Evolutionary conservation across 2,888 invertebrate species (phyloP).

Genomic region (Acrobasis consociella): DNA sequence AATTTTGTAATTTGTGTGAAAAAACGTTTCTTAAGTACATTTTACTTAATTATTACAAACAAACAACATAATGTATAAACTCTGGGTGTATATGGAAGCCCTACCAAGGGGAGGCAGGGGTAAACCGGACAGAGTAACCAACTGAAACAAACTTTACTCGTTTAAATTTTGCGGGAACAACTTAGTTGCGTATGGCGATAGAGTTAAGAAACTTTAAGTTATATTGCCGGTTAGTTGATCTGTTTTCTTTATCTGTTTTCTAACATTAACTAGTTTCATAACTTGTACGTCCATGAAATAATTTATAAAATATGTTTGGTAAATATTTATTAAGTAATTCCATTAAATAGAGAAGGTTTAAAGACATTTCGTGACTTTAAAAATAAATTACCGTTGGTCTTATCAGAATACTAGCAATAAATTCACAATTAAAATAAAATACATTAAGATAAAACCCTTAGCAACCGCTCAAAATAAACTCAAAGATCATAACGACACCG

Average conservation of each 20-base stretch:
- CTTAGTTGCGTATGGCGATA: constrained; percentile 64
- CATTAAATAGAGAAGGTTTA: neutral
- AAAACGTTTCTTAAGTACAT: no score
- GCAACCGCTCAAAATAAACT: neutral
- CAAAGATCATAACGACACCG: neutral
- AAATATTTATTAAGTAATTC: no score
- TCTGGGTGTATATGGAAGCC: no score
- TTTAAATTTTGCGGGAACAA: constrained; percentile 77
- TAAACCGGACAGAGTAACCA: constrained; percentile 70
- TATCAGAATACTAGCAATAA: neutral
- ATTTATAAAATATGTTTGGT: no score
- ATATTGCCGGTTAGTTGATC: constrained; percentile 57
- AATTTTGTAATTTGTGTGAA: no score
- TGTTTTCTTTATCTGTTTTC: constrained; percentile 47
- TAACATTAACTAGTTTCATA: neutral
- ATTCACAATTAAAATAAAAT: neutral
- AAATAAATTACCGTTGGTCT: neutral
- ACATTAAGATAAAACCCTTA: neutral
- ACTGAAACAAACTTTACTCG: constrained; percentile 80
- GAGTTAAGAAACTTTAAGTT: constrained; percentile 66
- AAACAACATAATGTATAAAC: no score
- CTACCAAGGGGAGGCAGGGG: constrained; percentile 33
- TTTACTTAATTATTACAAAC: no score
- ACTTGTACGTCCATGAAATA: neutral
- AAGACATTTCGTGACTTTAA: neutral